Evolutionary conservation across 2,888 invertebrate species (phyloP), one percentile per base, ranked within the genome.

Genomic region (Eremobia ochroleuca): DNA sequence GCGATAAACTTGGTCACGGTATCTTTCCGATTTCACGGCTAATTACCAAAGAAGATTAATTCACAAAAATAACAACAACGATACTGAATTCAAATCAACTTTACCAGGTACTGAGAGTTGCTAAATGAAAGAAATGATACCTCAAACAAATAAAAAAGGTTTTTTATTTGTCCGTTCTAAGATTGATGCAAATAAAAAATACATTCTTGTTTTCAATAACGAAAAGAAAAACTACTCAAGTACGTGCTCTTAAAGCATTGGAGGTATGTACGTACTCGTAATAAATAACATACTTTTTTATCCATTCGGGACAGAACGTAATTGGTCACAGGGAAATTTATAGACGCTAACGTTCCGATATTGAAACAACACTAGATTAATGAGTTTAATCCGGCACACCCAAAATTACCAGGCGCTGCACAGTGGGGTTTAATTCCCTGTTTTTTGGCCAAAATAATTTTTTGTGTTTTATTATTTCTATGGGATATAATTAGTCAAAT

Each of bases 331-430:
- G 85, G 81, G 86, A 88, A 93, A 93, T 93, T 92, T 93, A 93
- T 93, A 88, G 93, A 88, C 88, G 89, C 90, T 88, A 88, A 86
- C 78, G 86, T 88, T 81, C 85, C 89, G 90, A 92, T 92, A 93
- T 93, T 92, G 92, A 91, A 91, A 91, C 91, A 90, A 90, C 89
- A 87, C 88, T 84, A 87, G 92, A 93, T 93, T 93, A 93, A 93
- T 93, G 93, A 91, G 91, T 93, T 93, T 92, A 90, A 91, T 91
- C 90, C 87, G 82, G 76, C 73, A 58, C 84, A 65, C 81, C 79
- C 83, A 72, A 88, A 88, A 87, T 88, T 89, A 83, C 83, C 80
- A 89, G 81, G 77, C 81, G 79, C n/a, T n/a, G n/a, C n/a, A n/a
- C n/a, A n/a, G n/a, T n/a, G n/a, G n/a, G n/a, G n/a, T n/a, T n/a